A percentile compares a stretch with the other conserved stretches of the same genome.
Conservation (phyloP, 2,797 vertebrate species). For the Sciurus carolinensis region DNA sequence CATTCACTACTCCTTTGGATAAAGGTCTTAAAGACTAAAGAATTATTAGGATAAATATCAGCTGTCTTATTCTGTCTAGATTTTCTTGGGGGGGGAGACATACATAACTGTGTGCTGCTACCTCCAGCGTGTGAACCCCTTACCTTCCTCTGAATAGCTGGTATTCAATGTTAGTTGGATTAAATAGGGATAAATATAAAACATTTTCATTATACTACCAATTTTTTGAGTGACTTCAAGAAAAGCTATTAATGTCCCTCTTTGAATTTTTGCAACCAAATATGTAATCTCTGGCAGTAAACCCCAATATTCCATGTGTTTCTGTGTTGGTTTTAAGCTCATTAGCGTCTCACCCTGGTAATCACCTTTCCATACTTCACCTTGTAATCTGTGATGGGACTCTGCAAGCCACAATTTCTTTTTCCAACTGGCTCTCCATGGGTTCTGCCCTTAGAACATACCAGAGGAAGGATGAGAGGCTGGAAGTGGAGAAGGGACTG, state of each 20-base stretch:
- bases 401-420: not conserved
- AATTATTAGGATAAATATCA: not conserved
- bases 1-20: not conserved
- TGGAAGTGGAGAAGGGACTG: not conserved
- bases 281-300: not conserved
- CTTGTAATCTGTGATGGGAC: not conserved
- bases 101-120: not conserved
- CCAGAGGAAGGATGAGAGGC: not conserved
- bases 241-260: conserved; percentile 23
- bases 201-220: conserved; percentile 39
- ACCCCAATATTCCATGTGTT: no score
- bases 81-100: not conserved
- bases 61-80: not conserved
- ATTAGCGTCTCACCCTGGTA: not conserved
- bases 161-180: not conserved
- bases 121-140: not conserved
- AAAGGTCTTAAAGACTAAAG: not conserved
- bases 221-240: conserved; percentile 55
- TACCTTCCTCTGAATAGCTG: not conserved
- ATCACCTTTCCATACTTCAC: not conserved
- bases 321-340: not conserved
- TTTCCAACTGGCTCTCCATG: not conserved
- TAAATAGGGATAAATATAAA: conserved; percentile 22
- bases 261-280: conserved; percentile 36
- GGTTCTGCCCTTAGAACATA: not conserved